phyloP scores from a whole-genome alignment of 2,888 invertebrate genomes.

The Drosophila macrospina region DNA sequence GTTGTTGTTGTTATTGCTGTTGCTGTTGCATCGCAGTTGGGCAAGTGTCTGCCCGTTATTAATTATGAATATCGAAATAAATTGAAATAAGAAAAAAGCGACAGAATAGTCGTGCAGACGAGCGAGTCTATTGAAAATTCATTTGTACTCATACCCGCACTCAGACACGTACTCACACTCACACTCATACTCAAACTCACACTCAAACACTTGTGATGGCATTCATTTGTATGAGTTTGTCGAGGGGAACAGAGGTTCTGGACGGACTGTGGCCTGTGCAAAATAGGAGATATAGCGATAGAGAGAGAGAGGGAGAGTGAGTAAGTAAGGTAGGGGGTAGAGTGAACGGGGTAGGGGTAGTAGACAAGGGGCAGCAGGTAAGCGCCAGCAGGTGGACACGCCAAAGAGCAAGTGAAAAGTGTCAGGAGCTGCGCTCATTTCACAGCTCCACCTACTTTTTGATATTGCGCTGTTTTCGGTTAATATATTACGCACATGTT shows the following conservation, averaged over 20 bases:
- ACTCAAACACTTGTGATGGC: not conserved
- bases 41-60: constrained; percentile 59
- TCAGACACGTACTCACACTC: not conserved
- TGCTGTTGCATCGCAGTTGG: constrained; percentile 23
- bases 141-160: constrained; percentile 8
- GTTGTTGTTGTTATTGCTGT: constrained; percentile 3
- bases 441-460: constrained; percentile 65
- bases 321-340: not conserved
- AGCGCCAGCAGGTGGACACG: constrained; percentile 15
- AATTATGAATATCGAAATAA: constrained; percentile 51
- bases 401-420: constrained; percentile 65
- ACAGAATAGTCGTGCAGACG: constrained; percentile 15
- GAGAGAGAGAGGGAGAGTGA: not conserved
- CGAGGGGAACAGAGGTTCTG: not conserved
- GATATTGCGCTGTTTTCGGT: constrained; percentile 68
- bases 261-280: not conserved
- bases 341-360: not conserved
- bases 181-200: not conserved
- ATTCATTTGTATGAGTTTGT: constrained; percentile 3
- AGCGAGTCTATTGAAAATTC: constrained; percentile 24
- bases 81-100: constrained; percentile 30
- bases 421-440: constrained; percentile 59
- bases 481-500: constrained; percentile 78
- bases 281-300: no score
- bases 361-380: not conserved